Base-by-base conservation (phyloP, 2,113 vertebrate genomes). In the Saccopteryx leptura region DNA sequence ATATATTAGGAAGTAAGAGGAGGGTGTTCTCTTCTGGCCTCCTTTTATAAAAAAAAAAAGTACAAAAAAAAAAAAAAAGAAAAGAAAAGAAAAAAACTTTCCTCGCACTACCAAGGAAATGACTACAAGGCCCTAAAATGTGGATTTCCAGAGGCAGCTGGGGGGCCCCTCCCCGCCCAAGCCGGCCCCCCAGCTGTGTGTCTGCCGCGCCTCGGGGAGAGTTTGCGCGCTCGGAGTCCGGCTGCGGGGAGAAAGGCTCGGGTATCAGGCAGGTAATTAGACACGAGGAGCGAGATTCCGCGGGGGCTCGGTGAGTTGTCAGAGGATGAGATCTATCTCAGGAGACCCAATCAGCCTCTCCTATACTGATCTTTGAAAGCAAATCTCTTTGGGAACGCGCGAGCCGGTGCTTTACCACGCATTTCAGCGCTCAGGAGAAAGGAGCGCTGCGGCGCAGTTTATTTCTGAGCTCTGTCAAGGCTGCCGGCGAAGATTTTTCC, bases 1-100 rank as follows among this genome's bases (percentile, higher is more conserved):
- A 99, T 99, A 98, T 98, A 98, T 98, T 97, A 99, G 98, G 98
- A 99, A 99, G 98, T 98, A 98, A 98, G 98, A 98, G 98, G 98
- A 97, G 97, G 88, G 96, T 94, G 95, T 97, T 97, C 98, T 98
- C 97, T 98, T 97, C 98, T 98, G 97, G 98, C 97, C 97, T 96
- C 97, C 95, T 98, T 98, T 99, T 99, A 98, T 99, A 98, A 98
- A 98, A 98, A 98, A 90, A 98, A 98, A 97, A 98, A 98, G 98
- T 98, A 98, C 98, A 98, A 98, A 98, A 98, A 98, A 97, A 98
- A 97, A 98, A 98, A 98, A 98, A 97, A 98, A 98, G 98, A 98
- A 98, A 98, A 97, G 98, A 98, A 98, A 98, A 98, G 39, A 39
- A 39, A 98, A 98, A 98, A 98, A 97, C 97, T 98, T 97, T 81